Base-by-base conservation (phyloP, 2,113 vertebrate genomes). In the Mesoclemmys tuberculata region DNA sequence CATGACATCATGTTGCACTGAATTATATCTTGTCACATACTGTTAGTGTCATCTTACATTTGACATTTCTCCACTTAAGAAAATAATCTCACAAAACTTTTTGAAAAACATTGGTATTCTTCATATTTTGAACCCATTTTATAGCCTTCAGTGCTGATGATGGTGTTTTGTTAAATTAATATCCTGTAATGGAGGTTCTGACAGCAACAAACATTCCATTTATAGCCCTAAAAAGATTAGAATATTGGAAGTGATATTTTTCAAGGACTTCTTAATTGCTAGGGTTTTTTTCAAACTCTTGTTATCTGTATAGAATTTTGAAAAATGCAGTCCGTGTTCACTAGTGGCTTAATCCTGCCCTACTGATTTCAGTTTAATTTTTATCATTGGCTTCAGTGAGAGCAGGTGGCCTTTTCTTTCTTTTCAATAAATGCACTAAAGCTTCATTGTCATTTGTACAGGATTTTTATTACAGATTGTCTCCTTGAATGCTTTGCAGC, bases 21-120 rank as follows among this genome's bases (percentile, higher is more conserved):
- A 90, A 85, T 92, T 90, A 88, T 6, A 79, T 74, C 89, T 90
- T 96, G 96, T 94, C 96, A 93, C 3, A 19, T 68, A 64, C 6
- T 12, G 92, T 96, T 96, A 96, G 14, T 51, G 91, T 90, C 84
- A 92, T 11, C 26, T 80, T 77, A 10, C 61, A 80, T 88, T 35
- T 94, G 90, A 93, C 84, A 90, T 75, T 26, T 11, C 80, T 89
- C 13, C 21, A 26, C 49, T 74, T 93, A 85, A 94, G 82, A 31
- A 68, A 84, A 58, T 29, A 78, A 64, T 80, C 35, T 84, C 29
- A 21, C 41, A 41, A 85, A 14, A 86, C 68, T 27, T 90, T 84
- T 11, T 84, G 29, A 58, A 4, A 80, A 92, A 87, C 0, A 88
- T 90, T 64, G 24, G 84, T 56, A 64, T 92, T 80, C 48, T 49